Base-by-base conservation (phyloP, 2,888 invertebrate species). In the Quadriops clusia region DNA sequence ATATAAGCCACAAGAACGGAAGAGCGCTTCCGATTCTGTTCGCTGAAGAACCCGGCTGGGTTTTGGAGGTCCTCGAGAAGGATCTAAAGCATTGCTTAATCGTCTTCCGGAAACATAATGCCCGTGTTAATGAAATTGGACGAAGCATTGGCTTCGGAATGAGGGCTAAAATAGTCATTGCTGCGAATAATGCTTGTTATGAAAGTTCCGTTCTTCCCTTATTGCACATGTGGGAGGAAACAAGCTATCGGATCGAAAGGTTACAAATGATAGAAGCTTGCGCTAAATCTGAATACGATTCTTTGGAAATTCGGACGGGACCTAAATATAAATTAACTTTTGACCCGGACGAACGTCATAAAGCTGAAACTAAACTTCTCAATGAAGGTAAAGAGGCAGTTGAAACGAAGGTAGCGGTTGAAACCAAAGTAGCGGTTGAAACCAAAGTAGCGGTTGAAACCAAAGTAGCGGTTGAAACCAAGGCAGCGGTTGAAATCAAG, bases 221-320 rank as follows among this genome's bases (percentile, higher is more conserved):
- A 21, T 78, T 84, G 58, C 73, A 77, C 49, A 72, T 80, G 53
- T 98, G 97, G 97, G 97, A 97, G 58, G 87, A 89, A 54, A 95
- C 94, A 0, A 93, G 94, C 60, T 91, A 83, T 54, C 77, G 77
- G 42, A 58, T 98, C 30, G 97, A 97, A 56, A 67, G 76, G 39
- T 68, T 77, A 8, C 97, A 97, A 62, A 77, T 85, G 1, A 83
- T 86, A 52, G 65, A 72, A 0, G 67, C 72, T 3, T 91, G 89
- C 53, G 84, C 83, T 2, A 61, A 69, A 22, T 74, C 84, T 47
- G 95, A 97, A 63, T 83, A 75, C 61, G 63, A 67, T 30, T 76
- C 71, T 7, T 64, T 90, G 10, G 65, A 68, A 26, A 64, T 65
- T 25, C 71, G 91, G 37, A 74, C 67, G 30, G 74, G 74, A 2